Evolutionary conservation across 2,797 vertebrate genomes (phyloP).

Genomic region (Cirrhinus mrigala): DNA sequence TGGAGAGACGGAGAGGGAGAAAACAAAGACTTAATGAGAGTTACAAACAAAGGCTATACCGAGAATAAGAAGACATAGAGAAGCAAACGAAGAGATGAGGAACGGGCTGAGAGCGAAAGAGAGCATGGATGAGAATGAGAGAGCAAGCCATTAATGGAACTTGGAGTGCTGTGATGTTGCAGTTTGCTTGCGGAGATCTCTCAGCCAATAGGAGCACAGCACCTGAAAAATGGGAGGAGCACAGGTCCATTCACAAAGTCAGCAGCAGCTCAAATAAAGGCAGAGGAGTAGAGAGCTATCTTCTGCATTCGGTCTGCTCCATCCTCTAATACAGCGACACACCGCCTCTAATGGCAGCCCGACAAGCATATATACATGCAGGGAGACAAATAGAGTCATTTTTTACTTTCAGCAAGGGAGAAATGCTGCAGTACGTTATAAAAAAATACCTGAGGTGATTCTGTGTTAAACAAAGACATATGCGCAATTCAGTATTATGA

Average conservation of each 20-base stretch:
- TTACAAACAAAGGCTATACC: constrained; percentile 13
- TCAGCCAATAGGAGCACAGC: constrained; percentile 66
- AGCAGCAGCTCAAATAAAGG: constrained; percentile 52
- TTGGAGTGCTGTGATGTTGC: constrained; percentile 65
- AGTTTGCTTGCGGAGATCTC: constrained; percentile 71
- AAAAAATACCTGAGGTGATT: not conserved
- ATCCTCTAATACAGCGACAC: constrained; percentile 43
- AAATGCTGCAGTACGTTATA: not conserved
- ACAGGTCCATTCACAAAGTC: constrained; percentile 65
- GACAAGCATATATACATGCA: constrained; percentile 12
- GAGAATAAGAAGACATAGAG: constrained; percentile 1
- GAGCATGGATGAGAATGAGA: constrained; percentile 23
- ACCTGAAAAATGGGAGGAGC: constrained; percentile 63
- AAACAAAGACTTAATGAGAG: constrained; percentile 19
- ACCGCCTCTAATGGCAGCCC: constrained; percentile 32
- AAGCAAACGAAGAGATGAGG: constrained; percentile 7
- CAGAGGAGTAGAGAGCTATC: constrained; percentile 50
- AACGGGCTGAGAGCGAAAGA: not conserved
- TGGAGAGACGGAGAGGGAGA: constrained; percentile 28
- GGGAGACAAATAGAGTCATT: not conserved
- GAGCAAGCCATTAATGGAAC: constrained; percentile 68
- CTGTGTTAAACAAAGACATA: constrained; percentile 5
- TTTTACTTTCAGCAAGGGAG: not conserved
- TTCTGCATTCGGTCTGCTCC: constrained; percentile 48
- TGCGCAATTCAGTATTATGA: not conserved